Base-by-base conservation (phyloP, 2,888 invertebrate species). In the Hydroisotoma schaefferi region DNA sequence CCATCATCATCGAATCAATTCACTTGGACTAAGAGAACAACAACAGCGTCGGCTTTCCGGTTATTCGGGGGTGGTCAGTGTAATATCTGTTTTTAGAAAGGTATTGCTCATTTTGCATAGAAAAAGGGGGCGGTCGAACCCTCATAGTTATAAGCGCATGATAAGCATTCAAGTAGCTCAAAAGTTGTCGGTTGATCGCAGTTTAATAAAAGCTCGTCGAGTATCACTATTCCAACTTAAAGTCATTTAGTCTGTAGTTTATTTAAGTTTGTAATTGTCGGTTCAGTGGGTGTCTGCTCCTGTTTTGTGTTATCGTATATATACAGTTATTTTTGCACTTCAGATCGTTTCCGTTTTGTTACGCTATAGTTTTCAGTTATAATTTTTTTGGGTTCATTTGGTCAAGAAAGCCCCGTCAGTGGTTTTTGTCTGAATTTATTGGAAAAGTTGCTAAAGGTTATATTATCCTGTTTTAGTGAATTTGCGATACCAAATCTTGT, bases 41-140 rank as follows among this genome's bases (percentile, higher is more conserved):
- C 40, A 47, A 44, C 29, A 40, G 28, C 27, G 22, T 60, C 43
- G 33, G n/a, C 20, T 40, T 40, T 40, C 22, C 46, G 20, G 46
- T 40, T 38, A 64, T 61, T 61, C 61, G 65, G 65, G 65, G 58
- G 49, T 61, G 65, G 61, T 65, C 61, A 59, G 57, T 61, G 55
- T 65, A 65, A 61, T 57, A 65, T 59, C 59, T 54, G 61, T 61
- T 65, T 59, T 61, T 57, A 56, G 56, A 54, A 51, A 65, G 65
- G 65, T 65, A 65, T 59, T 46, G 18, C 18, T 49, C 48, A 49
- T 49, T 49, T 28, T n/a, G 49, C 3, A 22, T 20, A 40, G 20
- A 40, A 40, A 5, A 40, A 20, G n/a, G 40, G n/a, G 40, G 5
- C 5, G 40, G 40, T 15, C n/a, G n/a, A n/a, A n/a, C n/a, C n/a